Percentiles rank a stretch among this genome's conserved stretches.
Conservation (phyloP, 2,888 invertebrate species). For the Lochmaea crataegi region DNA sequence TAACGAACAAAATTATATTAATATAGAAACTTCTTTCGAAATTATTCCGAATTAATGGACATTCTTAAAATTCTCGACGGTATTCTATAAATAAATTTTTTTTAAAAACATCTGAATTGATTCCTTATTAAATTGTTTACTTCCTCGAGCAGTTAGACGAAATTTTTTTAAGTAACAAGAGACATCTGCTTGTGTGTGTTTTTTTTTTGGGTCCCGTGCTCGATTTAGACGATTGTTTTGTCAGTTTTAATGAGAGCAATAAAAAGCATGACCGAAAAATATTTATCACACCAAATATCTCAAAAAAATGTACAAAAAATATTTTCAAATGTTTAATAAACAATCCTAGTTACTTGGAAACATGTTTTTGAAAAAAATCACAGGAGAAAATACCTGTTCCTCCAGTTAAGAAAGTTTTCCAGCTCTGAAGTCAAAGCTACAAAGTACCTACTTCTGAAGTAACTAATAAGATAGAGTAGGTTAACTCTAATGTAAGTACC, state of each 20-base stretch:
- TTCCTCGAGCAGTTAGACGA: background rate
- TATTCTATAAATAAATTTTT: conserved; percentile 2
- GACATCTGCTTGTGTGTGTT: background rate
- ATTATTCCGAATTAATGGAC: background rate
- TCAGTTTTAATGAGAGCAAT: background rate
- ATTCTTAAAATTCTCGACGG: background rate
- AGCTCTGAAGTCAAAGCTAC: too few relatives aligned
- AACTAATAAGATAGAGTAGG: too few relatives aligned
- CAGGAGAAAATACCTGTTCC: too few relatives aligned
- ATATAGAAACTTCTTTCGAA: background rate
- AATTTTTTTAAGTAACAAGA: conserved; percentile 3
- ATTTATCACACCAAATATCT: background rate
- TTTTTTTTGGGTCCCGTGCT: background rate
- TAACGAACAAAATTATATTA: background rate
- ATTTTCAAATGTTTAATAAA: background rate
- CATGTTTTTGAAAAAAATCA: too few relatives aligned
- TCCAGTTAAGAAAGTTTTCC: too few relatives aligned
- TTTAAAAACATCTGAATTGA: background rate
- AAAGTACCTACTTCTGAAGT: too few relatives aligned
- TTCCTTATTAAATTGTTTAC: conserved; percentile 3
- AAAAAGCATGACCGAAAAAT: conserved; percentile 2
- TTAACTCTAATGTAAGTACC: too few relatives aligned
- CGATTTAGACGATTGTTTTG: background rate
- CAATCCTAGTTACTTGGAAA: too few relatives aligned
- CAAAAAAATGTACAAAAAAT: background rate